These are phyloP conservation scores for Holcopasites calliopsidis DNA, from an alignment of 1,140 invertebrate species.

Conservation along the genomic window DNA sequence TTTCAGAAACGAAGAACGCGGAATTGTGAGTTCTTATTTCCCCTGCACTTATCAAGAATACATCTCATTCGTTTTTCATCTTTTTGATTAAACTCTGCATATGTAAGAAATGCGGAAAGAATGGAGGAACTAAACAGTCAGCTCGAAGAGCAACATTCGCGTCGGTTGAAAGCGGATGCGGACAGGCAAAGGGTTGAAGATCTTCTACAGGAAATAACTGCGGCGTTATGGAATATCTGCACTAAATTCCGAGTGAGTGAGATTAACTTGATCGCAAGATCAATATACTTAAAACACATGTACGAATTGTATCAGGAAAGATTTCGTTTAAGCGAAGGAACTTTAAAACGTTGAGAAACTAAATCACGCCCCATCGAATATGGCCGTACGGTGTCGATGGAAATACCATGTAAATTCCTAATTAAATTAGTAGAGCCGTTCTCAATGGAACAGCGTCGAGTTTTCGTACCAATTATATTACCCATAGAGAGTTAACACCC, in stretches of 20 bases:
- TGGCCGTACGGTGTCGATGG: constrained; percentile 44
- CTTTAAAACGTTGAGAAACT: background rate
- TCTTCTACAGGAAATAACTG: constrained; percentile 63
- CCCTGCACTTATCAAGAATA: too few relatives aligned
- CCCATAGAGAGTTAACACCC: constrained; percentile 47
- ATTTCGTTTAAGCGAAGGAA: background rate
- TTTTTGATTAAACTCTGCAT: background rate
- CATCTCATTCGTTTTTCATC: too few relatives aligned
- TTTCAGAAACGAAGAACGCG: constrained; percentile 88
- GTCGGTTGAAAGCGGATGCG: constrained; percentile 74
- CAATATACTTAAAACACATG: too few relatives aligned
- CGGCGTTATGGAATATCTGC: constrained; percentile 67
- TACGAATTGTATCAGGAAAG: too few relatives aligned
- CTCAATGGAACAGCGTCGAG: constrained; percentile 20
- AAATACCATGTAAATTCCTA: constrained; percentile 58
- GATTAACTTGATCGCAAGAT: too few relatives aligned
- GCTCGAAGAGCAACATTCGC: constrained; percentile 78
- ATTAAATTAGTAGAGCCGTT: constrained; percentile 61
- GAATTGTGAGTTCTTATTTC: constrained; percentile 83
- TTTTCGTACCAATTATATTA: constrained; percentile 38
- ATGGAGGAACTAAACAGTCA: constrained; percentile 82
- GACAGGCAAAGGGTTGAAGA: constrained; percentile 78
- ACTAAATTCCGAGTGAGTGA: constrained; percentile 71
- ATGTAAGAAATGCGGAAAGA: constrained; percentile 84
- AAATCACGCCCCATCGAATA: constrained; percentile 13